Conservation (phyloP, 1,140 invertebrate species). For the Camponotus pennsylvanicus region DNA sequence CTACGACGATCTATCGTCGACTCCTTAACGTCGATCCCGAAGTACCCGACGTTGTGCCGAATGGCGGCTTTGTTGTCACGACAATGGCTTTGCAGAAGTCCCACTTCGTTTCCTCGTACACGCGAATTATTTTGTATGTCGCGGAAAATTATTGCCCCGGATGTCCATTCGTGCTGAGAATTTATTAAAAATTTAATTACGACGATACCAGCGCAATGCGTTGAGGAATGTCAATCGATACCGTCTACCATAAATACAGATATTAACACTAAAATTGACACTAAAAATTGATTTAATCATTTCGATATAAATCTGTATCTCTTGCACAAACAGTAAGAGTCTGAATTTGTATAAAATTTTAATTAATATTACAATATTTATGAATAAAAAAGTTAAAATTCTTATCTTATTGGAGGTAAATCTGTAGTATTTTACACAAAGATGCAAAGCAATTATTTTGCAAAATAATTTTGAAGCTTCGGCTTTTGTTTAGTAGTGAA, state of each 20-base stretch:
- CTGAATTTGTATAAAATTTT: background rate
- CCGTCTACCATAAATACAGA: background rate
- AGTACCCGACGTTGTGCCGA: slow-evolving; percentile 50
- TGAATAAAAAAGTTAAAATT: background rate
- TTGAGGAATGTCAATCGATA: slow-evolving; percentile 21
- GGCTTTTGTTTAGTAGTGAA: background rate
- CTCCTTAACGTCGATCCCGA: slow-evolving; percentile 75
- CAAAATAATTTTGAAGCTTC: background rate
- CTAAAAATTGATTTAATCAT: background rate
- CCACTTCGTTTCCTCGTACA: slow-evolving; percentile 66
- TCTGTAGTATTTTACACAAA: background rate
- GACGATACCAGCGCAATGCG: background rate
- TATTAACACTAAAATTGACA: background rate
- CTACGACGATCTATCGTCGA: slow-evolving; percentile 74
- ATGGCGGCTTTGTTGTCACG: slow-evolving; percentile 71
- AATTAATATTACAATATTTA: background rate
- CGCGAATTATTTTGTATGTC: slow-evolving; percentile 67
- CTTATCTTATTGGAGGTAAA: background rate
- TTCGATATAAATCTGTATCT: too few relatives aligned
- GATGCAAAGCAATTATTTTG: background rate
- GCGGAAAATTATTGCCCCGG: slow-evolving; percentile 36
- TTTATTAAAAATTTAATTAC: slow-evolving; percentile 62
- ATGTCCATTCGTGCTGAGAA: slow-evolving; percentile 9
- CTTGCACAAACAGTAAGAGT: too few relatives aligned
- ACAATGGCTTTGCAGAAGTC: slow-evolving; percentile 72